A percentile compares a stretch with the other conserved stretches of the same genome.
These are phyloP conservation scores for Sus cebifrons DNA, from an alignment of 2,797 vertebrate species.

Conservation along the genomic window DNA sequence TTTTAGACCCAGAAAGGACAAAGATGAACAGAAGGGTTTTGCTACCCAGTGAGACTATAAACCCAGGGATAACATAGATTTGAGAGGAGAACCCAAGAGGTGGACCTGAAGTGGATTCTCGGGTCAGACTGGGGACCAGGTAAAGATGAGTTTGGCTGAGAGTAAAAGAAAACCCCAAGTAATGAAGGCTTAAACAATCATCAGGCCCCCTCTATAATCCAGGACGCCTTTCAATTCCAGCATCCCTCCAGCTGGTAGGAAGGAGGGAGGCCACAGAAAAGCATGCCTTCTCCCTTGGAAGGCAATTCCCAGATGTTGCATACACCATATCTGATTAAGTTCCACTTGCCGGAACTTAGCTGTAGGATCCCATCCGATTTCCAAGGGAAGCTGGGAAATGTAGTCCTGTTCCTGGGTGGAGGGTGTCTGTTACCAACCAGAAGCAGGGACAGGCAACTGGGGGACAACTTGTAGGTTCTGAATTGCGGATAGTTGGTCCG, in stretches of 20 bases:
- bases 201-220: background rate
- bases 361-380: background rate
- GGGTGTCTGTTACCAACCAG: background rate
- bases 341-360: background rate
- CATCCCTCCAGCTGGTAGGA: background rate
- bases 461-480: background rate
- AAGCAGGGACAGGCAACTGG: background rate
- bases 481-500: background rate
- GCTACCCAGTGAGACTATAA: background rate
- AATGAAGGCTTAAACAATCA: background rate
- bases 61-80: background rate
- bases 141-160: background rate
- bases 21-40: background rate
- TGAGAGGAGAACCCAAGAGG: background rate
- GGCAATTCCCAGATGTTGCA: background rate
- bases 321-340: background rate
- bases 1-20: conserved; percentile 15
- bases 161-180: background rate
- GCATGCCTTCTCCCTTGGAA: background rate
- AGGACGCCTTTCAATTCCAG: background rate
- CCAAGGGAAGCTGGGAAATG: conserved; percentile 32
- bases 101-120: background rate
- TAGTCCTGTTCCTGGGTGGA: background rate
- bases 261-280: background rate
- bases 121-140: background rate